phyloP scores from a whole-genome alignment of 2,113 vertebrate genomes.

The Silurus glanis region DNA sequence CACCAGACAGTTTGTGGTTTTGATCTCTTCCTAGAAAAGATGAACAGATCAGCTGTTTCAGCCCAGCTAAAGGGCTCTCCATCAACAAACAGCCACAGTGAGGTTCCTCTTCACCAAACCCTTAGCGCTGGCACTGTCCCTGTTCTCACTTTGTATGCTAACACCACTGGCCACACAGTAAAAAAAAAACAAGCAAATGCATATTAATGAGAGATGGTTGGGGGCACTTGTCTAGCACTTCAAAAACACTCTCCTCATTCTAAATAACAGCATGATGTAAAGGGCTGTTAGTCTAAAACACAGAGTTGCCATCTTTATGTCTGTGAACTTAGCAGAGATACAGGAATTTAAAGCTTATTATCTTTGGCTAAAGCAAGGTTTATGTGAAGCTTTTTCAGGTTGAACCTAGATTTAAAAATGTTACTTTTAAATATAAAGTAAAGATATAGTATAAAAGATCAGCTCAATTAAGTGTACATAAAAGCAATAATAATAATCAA shows the following conservation, averaged over 20 bases:
- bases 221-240: conserved; percentile 29
- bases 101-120: conserved; percentile 26
- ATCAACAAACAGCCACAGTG: conserved; percentile 18
- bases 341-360: background rate
- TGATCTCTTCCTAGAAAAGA: conserved; percentile 6
- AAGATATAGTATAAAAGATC: background rate
- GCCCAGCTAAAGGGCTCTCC: conserved; percentile 30
- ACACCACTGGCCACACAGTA: background rate
- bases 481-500: background rate
- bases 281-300: background rate
- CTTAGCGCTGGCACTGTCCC: conserved; percentile 21
- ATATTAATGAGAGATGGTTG: conserved; percentile 34
- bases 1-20: conserved; percentile 10
- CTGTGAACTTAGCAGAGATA: background rate
- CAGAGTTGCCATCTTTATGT: background rate
- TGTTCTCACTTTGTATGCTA: background rate
- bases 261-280: conserved; percentile 10
- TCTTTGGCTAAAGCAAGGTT: background rate
- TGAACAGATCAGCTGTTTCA: conserved; percentile 30
- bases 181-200: conserved; percentile 17
- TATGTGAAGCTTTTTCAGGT: background rate
- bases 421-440: background rate
- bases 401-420: background rate
- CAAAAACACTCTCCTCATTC: conserved; percentile 2
- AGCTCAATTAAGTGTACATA: background rate